These are phyloP conservation scores for Conomelus anceps DNA, from an alignment of 2,888 invertebrate species.

Conservation along the genomic window DNA sequence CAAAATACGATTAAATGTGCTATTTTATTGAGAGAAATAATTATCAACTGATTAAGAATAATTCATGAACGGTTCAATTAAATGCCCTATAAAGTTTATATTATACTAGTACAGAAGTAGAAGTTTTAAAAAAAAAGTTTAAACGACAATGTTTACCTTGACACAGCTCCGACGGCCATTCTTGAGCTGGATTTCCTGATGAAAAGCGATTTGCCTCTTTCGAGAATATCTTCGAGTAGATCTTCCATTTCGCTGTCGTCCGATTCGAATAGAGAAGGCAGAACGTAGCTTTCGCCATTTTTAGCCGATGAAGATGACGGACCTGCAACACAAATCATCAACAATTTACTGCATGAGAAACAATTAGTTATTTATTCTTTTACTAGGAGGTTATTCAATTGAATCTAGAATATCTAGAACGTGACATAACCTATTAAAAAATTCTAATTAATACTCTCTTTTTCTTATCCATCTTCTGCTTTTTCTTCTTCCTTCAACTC, in stretches of 20 bases:
- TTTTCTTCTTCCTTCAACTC: too few species aligned
- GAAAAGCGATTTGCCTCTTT: conserved; percentile 53
- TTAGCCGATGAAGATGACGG: conserved; percentile 7
- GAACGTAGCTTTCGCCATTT: conserved; percentile 38
- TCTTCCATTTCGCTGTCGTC: conserved; percentile 79
- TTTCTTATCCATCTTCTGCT: too few species aligned
- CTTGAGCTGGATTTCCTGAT: conserved; percentile 44
- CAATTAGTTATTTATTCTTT: background rate
- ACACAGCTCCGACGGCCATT: conserved; percentile 36
- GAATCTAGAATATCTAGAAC: too few species aligned
- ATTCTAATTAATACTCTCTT: too few species aligned
- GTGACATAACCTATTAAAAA: too few species aligned
- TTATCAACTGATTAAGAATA: background rate
- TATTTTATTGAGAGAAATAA: background rate
- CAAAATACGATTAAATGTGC: background rate
- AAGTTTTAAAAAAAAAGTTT: background rate
- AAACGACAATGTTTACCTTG: conserved; percentile 24
- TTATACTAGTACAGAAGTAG: too few species aligned
- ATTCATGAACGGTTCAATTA: too few species aligned
- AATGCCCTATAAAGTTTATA: too few species aligned
- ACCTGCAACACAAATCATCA: background rate
- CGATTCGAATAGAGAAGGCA: conserved; percentile 68
- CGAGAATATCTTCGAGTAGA: conserved; percentile 61
- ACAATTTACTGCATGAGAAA: background rate
- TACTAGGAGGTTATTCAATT: too few species aligned